A percentile compares a stretch with the other conserved stretches of the same genome.
phyloP scores from a whole-genome alignment of 2,113 vertebrate species.

The Ammospiza caudacuta region DNA sequence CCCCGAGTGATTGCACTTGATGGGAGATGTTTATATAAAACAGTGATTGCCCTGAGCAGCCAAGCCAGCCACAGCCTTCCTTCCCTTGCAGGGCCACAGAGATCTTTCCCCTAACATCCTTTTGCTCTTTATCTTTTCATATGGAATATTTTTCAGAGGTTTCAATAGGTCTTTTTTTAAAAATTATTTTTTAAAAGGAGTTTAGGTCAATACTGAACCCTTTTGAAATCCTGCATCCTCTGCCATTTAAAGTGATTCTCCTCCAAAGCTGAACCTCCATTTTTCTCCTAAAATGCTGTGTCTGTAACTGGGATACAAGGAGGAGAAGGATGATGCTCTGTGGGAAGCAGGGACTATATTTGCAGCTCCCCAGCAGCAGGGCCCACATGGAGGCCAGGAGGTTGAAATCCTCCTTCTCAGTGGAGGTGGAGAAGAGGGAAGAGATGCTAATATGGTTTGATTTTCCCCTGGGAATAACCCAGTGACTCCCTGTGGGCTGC shows the following conservation, averaged over 20 bases:
- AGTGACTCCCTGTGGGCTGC: background rate
- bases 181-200: background rate
- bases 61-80: background rate
- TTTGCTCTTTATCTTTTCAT: background rate
- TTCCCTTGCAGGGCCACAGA: fast-evolving
- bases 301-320: background rate
- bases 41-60: background rate
- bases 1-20: fast-evolving
- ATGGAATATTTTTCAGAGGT: background rate
- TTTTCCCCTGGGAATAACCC: background rate
- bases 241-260: background rate
- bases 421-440: background rate
- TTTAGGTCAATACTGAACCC: background rate
- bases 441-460: background rate
- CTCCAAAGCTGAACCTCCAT: background rate
- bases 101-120: background rate
- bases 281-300: background rate
- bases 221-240: background rate
- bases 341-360: background rate
- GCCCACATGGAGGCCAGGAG: background rate
- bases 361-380: background rate
- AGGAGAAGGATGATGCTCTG: background rate
- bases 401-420: background rate
- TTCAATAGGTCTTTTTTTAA: background rate
- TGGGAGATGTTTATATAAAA: constrained; percentile 1